These are phyloP conservation scores for Papilio dardanus DNA, from an alignment of 1,140 invertebrate species.

Conservation along the genomic window DNA sequence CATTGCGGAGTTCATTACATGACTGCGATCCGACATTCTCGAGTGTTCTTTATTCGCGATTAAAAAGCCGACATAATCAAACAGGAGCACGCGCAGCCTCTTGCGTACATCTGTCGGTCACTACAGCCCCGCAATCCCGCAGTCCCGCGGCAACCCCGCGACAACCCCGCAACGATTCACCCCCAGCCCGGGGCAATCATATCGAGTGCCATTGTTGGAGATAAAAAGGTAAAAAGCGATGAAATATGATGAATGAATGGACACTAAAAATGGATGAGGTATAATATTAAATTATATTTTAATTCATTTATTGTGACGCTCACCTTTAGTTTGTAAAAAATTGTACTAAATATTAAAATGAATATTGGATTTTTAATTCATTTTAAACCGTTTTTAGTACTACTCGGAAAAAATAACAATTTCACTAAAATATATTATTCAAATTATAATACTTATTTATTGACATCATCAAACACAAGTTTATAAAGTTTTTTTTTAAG, in stretches of 20 bases:
- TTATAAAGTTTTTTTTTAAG: too few relatives aligned
- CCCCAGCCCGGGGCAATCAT: conserved; percentile 65
- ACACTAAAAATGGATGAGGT: conserved; percentile 35
- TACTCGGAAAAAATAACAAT: too few relatives aligned
- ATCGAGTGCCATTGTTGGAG: conserved; percentile 67
- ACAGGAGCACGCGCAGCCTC: conserved; percentile 37
- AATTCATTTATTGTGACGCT: neutral
- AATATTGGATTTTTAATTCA: too few relatives aligned
- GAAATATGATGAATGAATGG: conserved; percentile 43
- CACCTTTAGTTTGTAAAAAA: neutral
- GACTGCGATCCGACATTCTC: conserved; percentile 41
- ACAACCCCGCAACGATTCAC: conserved; percentile 52
- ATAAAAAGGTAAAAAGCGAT: conserved; percentile 66
- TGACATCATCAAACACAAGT: too few relatives aligned
- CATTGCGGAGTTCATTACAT: conserved; percentile 6
- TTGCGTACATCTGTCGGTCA: conserved; percentile 67
- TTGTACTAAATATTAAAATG: neutral
- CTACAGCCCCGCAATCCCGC: neutral
- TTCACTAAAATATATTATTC: too few relatives aligned
- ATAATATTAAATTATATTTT: neutral
- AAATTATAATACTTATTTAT: too few relatives aligned
- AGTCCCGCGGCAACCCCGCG: conserved; percentile 34
- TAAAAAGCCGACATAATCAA: conserved; percentile 59
- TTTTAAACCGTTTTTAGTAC: too few relatives aligned
- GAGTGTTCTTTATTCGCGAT: conserved; percentile 61